phyloP scores from a whole-genome alignment of 2,113 vertebrate genomes.

The Camelus dromedarius region DNA sequence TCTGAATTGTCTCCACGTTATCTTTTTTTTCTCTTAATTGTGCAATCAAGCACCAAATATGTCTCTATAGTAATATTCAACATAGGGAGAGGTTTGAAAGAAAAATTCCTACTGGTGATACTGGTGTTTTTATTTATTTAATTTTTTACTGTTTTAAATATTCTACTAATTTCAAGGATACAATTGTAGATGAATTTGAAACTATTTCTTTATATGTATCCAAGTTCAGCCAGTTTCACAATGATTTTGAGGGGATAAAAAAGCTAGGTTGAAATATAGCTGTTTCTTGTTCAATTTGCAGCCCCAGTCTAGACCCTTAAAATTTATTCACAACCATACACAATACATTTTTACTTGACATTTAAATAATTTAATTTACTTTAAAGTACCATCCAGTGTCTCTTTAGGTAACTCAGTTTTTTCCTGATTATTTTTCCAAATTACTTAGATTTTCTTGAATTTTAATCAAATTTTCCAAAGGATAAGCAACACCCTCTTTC shows the following conservation, averaged over 20 bases:
- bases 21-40: background rate
- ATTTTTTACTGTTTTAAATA: background rate
- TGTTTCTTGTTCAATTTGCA: background rate
- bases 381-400: background rate
- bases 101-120: background rate
- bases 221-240: background rate
- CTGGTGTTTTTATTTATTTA: background rate
- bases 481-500: background rate
- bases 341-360: background rate
- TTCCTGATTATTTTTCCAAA: constrained; percentile 19
- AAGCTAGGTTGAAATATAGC: background rate
- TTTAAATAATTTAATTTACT: constrained; percentile 28
- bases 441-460: constrained; percentile 55
- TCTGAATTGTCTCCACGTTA: background rate
- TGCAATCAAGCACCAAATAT: background rate
- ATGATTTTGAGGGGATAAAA: background rate
- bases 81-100: background rate
- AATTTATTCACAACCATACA: background rate
- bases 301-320: background rate
- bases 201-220: background rate
- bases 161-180: constrained; percentile 33
- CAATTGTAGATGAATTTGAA: background rate
- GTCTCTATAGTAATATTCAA: background rate
- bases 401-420: background rate
- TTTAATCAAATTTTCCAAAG: constrained; percentile 49